Evolutionary conservation across 2,888 invertebrate genomes (phyloP), one percentile per base, ranked within the genome.

Genomic region (Torymus tubicola): DNA sequence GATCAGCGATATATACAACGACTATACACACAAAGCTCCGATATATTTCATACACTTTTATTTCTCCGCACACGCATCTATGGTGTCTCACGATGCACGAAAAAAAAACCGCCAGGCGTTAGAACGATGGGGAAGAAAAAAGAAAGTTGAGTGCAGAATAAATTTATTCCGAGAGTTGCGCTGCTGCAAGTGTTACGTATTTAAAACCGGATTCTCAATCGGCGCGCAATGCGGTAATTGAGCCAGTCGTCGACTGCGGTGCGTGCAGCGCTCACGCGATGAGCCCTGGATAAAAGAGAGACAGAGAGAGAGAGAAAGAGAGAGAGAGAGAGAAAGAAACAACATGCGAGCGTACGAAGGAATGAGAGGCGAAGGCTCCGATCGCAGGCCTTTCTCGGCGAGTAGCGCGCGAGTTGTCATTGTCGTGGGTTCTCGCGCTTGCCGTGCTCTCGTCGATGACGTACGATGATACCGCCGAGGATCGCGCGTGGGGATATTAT

Each of bases 121-220:
- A 10, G 13, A 60, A 21, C 21, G 61, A 53, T 8, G 16, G 55
- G 72, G 16, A 18, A 67, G 31, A 72, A 60, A 14, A 78, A 76
- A 63, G 58, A 74, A 77, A 70, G 57, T 71, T 58, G 42, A 57
- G 21, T 4, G 11, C 8, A 21, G 21, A 68, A 53, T 72, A 73
- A 64, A 68, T 73, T 72, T 78, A 68, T 78, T 55, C 64, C 31
- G n/a, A 58, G 53, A 67, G 61, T 61, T 53, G 65, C 18, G 57
- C 55, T 16, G 57, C 16, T 58, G 74, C 80, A 55, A 80, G 75
- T 80, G 65, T 80, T 80, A 80, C 80, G 70, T 65, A 75, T 75
- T 75, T 74, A 70, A 75, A 75, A 75, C 70, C 70, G 75, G 75
- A 75, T 75, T 75, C 57, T 53, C 70, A 58, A 78, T 73, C 57